A percentile compares a stretch with the other conserved stretches of the same genome.
These are phyloP conservation scores for Tupaia chinensis DNA, from an alignment of 2,113 vertebrate genomes.

Conservation along the genomic window DNA sequence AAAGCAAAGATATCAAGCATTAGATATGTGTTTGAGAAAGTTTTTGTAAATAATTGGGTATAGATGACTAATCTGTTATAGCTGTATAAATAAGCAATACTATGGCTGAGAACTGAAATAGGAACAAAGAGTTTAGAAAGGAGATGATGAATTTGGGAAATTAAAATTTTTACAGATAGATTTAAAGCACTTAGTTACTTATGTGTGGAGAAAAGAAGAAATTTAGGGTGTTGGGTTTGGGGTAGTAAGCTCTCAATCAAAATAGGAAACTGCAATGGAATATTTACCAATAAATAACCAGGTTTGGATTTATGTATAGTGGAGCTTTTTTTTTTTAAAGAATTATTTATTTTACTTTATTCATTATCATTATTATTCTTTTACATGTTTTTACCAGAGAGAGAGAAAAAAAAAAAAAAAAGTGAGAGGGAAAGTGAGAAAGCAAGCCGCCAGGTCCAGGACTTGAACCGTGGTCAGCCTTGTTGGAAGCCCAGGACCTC, in stretches of 20 bases:
- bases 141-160: neutral
- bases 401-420: too few species aligned
- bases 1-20: neutral
- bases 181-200: constrained; percentile 42
- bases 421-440: too few species aligned
- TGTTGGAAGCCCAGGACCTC: too few species aligned
- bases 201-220: neutral
- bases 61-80: neutral
- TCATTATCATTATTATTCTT: too few species aligned
- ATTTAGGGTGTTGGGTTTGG: neutral
- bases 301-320: constrained; percentile 6
- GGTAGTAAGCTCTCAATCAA: neutral
- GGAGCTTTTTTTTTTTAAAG: neutral
- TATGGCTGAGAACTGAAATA: neutral
- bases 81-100: neutral
- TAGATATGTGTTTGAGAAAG: constrained; percentile 21
- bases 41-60: neutral
- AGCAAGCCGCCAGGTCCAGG: too few species aligned
- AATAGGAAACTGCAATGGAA: constrained; percentile 10
- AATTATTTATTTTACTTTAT: too few species aligned
- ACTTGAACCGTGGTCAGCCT: too few species aligned
- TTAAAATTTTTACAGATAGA: neutral
- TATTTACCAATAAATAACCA: neutral
- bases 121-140: neutral
- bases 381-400: too few species aligned